These are phyloP conservation scores for Gonioctena quinquepunctata DNA, from an alignment of 1,140 invertebrate species.

Conservation along the genomic window DNA sequence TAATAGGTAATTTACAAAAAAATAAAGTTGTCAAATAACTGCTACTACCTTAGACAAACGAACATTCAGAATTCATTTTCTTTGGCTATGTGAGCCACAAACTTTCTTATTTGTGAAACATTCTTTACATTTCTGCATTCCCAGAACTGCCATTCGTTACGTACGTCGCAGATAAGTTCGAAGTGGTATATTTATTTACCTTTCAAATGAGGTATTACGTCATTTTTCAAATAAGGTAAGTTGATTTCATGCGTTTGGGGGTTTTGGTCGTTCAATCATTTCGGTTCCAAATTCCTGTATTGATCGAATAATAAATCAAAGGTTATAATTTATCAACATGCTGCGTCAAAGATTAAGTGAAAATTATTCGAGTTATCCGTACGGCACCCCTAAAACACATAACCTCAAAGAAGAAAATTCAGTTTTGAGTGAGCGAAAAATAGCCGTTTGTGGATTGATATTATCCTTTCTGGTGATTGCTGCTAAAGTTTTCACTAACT, in stretches of 20 bases:
- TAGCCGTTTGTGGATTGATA: constrained; percentile 40
- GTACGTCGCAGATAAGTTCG: too few species aligned
- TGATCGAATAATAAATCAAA: not conserved
- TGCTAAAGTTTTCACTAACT: constrained; percentile 33
- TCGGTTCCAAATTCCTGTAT: not conserved
- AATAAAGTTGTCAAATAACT: too few species aligned
- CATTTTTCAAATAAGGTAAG: constrained; percentile 27
- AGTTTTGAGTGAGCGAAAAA: constrained; percentile 36
- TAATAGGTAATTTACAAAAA: too few species aligned
- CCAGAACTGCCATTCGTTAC: too few species aligned
- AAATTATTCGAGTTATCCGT: constrained; percentile 15
- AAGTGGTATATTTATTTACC: not conserved
- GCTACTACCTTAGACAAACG: too few species aligned
- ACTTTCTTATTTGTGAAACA: too few species aligned
- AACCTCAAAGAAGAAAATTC: constrained; percentile 27
- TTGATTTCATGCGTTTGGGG: constrained; percentile 3
- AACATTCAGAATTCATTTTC: too few species aligned
- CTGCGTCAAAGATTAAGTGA: constrained; percentile 26
- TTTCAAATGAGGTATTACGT: constrained; percentile 22
- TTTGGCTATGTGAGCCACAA: too few species aligned
- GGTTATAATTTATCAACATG: constrained; percentile 18
- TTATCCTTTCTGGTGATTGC: constrained; percentile 39
- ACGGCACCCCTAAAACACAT: constrained; percentile 15
- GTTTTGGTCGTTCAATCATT: not conserved
- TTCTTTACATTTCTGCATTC: too few species aligned